Evolutionary conservation across 2,113 vertebrate species (phyloP), one percentile per base, ranked within the genome.

Genomic region (Larimichthys crocea): DNA sequence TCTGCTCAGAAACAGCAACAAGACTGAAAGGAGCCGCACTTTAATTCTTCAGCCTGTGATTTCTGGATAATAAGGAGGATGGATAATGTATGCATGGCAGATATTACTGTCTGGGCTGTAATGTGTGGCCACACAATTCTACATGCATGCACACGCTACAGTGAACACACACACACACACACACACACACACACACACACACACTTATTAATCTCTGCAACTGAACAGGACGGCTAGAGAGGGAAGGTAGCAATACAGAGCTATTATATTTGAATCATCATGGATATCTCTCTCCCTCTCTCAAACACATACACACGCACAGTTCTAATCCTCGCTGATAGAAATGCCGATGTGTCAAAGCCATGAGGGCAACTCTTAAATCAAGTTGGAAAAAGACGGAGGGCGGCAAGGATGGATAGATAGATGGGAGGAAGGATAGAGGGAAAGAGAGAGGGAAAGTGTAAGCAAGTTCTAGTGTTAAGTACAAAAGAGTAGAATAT

Each of bases 61-160:
- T 98, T 78, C 95, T 94, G 97, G 96, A 98, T 99, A 99, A 99
- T 99, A 97, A 96, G 97, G 93, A 90, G 96, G 97, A 96, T 95
- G 95, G 97, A 97, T 99, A 99, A 99, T 99, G 96, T 99, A 99
- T 99, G 98, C 97, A 96, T 96, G 96, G 97, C 96, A 95, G 97
- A 99, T 99, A 99, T 99, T 99, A 98, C 97, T 84, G 96, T 97
- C 97, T 97, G 96, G 96, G 96, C 96, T 97, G 94, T 74, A 85
- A 87, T 78, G 74, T 89, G 84, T 35, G 76, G 57, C 77, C 59
- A 68, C 82, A 72, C 73, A 48, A 63, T 49, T 57, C 16, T 24
- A 70, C 50, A 59, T 24, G 50, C 56, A 24, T n/a, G 53, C 62
- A 31, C 61, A 66, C 50, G 44, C 35, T 6, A 55, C 35, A 55